Evolutionary conservation across 2,113 vertebrate species (phyloP).

Genomic region (Seriola aureovittata): DNA sequence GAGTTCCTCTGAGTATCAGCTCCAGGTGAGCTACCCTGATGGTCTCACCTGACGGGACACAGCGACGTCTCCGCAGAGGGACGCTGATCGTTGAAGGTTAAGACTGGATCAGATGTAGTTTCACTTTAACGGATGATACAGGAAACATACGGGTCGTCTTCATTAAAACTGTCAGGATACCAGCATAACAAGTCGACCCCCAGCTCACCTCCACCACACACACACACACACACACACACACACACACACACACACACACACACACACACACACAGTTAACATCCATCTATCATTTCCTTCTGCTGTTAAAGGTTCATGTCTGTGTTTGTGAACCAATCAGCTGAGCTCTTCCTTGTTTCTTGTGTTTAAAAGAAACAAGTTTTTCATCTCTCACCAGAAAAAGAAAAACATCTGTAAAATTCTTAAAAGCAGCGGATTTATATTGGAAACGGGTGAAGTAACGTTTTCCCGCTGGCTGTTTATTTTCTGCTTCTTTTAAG

Average conservation of each 20-base stretch:
- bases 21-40: too few relatives aligned
- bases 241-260: too few relatives aligned
- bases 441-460: not conserved
- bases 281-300: not conserved
- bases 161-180: conserved; percentile 34
- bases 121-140: conserved; percentile 24
- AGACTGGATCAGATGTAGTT: conserved; percentile 22
- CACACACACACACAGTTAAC: too few relatives aligned
- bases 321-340: not conserved
- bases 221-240: too few relatives aligned
- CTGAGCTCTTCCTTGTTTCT: not conserved
- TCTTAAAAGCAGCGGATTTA: too few relatives aligned
- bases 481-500: not conserved
- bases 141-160: conserved; percentile 34
- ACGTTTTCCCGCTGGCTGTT: not conserved
- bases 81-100: not conserved
- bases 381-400: too few relatives aligned
- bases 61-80: not conserved
- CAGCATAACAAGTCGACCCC: conserved; percentile 36
- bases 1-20: not conserved
- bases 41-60: not conserved
- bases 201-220: conserved; percentile 21
- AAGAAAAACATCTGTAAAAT: too few relatives aligned
- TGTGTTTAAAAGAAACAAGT: not conserved
- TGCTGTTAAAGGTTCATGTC: not conserved